Evolutionary conservation across 2,113 vertebrate species (phyloP).

Genomic region (Phrynosoma platyrhinos): DNA sequence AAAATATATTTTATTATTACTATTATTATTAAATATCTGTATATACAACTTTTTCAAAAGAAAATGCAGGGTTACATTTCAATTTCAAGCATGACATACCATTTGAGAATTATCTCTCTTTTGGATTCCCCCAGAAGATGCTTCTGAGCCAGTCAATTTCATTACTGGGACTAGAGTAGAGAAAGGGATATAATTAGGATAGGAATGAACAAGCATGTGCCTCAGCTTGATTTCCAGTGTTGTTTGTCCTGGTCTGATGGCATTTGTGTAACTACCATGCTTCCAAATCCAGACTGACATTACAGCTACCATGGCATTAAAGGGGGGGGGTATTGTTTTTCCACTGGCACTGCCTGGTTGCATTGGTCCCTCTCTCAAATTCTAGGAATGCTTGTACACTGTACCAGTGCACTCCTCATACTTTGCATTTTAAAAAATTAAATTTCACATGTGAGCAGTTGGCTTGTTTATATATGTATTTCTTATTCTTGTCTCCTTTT

Average conservation of each 20-base stretch:
- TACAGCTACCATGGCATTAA: not conserved
- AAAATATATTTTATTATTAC: too few species aligned
- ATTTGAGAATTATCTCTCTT: not conserved
- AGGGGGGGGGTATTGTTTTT: not conserved
- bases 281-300: not conserved
- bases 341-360: not conserved
- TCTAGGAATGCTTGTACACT: not conserved
- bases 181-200: too few species aligned
- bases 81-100: not conserved
- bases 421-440: constrained; percentile 19
- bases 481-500: constrained; percentile 48
- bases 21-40: too few species aligned
- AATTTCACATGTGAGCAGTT: constrained; percentile 37
- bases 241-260: not conserved
- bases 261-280: too few species aligned
- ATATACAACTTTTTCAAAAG: too few species aligned
- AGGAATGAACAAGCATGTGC: not conserved
- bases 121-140: too few species aligned
- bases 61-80: too few species aligned
- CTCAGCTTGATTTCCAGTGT: not conserved
- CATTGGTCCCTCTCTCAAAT: not conserved
- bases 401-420: constrained; percentile 59
- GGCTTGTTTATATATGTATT: not conserved
- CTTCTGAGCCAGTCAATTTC: not conserved
- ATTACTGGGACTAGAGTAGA: not conserved